Evolutionary conservation across 2,113 vertebrate genomes (phyloP).

Genomic region (Electrona antarctica): DNA sequence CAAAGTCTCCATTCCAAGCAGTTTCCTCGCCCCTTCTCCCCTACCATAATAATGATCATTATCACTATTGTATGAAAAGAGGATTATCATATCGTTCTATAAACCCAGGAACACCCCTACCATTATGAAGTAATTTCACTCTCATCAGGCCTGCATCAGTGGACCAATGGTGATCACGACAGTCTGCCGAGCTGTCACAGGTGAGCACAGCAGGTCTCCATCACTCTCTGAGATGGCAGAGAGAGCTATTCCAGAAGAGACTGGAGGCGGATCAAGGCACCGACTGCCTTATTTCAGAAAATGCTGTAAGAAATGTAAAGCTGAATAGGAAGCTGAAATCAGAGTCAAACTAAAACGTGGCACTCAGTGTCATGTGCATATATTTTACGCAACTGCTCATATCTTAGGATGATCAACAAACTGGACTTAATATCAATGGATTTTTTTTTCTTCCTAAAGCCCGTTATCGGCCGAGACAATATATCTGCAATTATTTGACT

Average conservation of each 20-base stretch:
- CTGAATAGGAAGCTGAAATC: conserved; percentile 24
- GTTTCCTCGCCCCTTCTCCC: conserved; percentile 74
- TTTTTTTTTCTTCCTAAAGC: background rate
- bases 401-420: background rate
- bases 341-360: conserved; percentile 13
- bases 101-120: conserved; percentile 79
- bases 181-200: conserved; percentile 71
- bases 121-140: conserved; percentile 80
- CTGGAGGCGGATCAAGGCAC: conserved; percentile 34
- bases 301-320: conserved; percentile 27
- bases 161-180: conserved; percentile 66
- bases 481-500: too few relatives aligned
- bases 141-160: conserved; percentile 64
- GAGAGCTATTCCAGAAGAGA: conserved; percentile 27
- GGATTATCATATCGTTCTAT: conserved; percentile 82
- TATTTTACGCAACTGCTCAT: background rate
- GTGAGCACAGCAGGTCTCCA: conserved; percentile 67
- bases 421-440: background rate
- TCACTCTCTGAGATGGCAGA: conserved; percentile 57
- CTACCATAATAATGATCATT: conserved; percentile 83
- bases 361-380: background rate
- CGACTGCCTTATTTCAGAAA: conserved; percentile 12
- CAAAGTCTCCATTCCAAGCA: conserved; percentile 77
- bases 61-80: conserved; percentile 83
- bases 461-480: too few relatives aligned